phyloP scores from a whole-genome alignment of 1,140 invertebrate genomes.

The Latrodectus geometricus region DNA sequence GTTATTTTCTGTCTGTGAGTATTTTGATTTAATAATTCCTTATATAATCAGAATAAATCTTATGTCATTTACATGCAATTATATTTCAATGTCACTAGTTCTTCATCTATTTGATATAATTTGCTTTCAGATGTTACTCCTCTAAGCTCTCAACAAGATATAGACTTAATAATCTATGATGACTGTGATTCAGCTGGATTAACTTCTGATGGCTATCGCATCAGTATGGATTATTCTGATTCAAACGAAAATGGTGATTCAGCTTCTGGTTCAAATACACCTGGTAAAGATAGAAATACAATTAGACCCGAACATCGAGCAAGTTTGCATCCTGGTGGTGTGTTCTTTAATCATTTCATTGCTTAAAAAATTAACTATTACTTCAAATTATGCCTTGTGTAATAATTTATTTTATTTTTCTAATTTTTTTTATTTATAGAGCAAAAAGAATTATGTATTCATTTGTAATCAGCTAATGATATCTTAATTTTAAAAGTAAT shows the following conservation, averaged over 20 bases:
- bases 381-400: too few species aligned
- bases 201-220: conserved; percentile 40
- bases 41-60: too few species aligned
- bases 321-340: conserved; percentile 57
- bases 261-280: neutral
- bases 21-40: too few species aligned
- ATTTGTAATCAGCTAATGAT: too few species aligned
- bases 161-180: conserved; percentile 55
- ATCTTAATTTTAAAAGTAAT: too few species aligned
- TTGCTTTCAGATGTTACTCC: conserved; percentile 9
- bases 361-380: too few species aligned
- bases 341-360: neutral
- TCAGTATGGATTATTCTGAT: conserved; percentile 55
- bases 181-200: conserved; percentile 42
- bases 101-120: neutral
- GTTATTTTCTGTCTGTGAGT: too few species aligned
- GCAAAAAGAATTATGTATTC: too few species aligned
- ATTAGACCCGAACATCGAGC: conserved; percentile 4
- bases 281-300: conserved; percentile 6
- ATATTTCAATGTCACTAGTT: too few species aligned
- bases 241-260: conserved; percentile 2
- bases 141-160: conserved; percentile 19
- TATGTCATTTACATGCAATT: too few species aligned
- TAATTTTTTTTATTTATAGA: too few species aligned
- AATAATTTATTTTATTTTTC: too few species aligned